Conservation (phyloP, 2,113 vertebrate species). For the Trogon surrucura region DNA sequence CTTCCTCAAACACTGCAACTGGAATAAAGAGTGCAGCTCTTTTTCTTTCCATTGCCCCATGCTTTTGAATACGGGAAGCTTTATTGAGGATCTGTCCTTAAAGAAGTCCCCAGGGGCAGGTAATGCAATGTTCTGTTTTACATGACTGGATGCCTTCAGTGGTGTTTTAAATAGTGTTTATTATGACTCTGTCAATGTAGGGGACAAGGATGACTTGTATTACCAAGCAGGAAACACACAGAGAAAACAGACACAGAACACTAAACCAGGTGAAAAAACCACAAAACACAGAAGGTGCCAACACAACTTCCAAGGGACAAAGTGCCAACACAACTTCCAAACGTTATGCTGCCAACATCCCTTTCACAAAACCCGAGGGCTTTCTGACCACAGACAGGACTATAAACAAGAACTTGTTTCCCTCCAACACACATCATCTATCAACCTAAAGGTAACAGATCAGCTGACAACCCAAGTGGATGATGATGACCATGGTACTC, state of each 20-base stretch:
- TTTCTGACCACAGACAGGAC: not conserved
- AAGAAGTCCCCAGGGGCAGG: not conserved
- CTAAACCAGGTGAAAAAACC: not conserved
- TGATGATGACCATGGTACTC: not conserved
- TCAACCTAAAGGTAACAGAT: not conserved
- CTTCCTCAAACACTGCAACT: not conserved
- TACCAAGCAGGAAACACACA: slow-evolving; percentile 80
- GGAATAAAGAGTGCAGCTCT: not conserved
- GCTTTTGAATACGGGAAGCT: not conserved
- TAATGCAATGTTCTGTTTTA: not conserved
- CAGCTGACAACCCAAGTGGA: not conserved
- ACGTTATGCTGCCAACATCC: not conserved
- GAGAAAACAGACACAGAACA: slow-evolving; percentile 74
- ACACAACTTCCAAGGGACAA: not conserved
- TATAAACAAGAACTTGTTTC: not conserved
- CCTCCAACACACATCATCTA: not conserved
- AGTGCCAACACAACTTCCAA: not conserved
- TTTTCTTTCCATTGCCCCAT: not conserved
- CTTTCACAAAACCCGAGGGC: not conserved
- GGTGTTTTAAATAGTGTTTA: slow-evolving; percentile 43
- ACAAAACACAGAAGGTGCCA: not conserved
- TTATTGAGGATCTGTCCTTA: not conserved
- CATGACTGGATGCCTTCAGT: slow-evolving; percentile 27
- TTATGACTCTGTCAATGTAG: slow-evolving; percentile 73
- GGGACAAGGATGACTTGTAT: slow-evolving; percentile 78